Evolutionary conservation across 2,888 invertebrate genomes (phyloP).

Genomic region (Hartigia nigra): DNA sequence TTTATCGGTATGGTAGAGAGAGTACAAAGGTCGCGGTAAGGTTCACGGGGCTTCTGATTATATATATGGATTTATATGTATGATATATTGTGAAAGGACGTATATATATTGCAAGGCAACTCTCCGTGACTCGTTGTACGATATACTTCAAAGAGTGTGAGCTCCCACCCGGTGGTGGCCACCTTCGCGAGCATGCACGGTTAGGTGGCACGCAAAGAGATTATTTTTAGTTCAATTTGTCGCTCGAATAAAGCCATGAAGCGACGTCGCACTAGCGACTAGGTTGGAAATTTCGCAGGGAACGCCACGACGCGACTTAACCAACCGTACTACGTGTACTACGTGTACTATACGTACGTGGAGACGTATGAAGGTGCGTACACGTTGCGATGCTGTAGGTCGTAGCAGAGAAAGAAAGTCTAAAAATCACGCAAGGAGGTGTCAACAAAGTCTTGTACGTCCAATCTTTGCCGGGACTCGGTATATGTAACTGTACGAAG

Average conservation of each 20-base stretch:
- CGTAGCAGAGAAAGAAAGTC: not conserved
- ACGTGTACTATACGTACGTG: not conserved
- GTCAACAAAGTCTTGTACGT: not conserved
- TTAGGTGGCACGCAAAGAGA: slow-evolving; percentile 55
- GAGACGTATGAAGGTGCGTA: not conserved
- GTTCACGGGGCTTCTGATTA: not conserved
- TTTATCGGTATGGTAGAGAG: not conserved
- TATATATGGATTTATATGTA: not conserved
- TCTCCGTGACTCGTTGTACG: not conserved
- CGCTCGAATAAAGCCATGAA: slow-evolving; percentile 60
- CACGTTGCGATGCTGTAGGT: not conserved
- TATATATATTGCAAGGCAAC: not conserved
- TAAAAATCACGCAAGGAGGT: not conserved
- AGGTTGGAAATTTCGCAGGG: not conserved
- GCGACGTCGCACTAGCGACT: slow-evolving; percentile 23
- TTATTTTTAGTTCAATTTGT: slow-evolving; percentile 64
- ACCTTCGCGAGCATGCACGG: slow-evolving; percentile 53
- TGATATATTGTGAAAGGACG: not conserved
- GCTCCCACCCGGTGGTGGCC: slow-evolving; percentile 13
- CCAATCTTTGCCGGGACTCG: not conserved
- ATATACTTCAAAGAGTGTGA: not conserved
- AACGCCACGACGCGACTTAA: not conserved
- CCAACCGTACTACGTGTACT: not conserved
- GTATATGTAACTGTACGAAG: too few species aligned
- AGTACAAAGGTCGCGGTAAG: not conserved